phyloP scores from a whole-genome alignment of 2,888 invertebrate species.

The Artemia sinica region DNA sequence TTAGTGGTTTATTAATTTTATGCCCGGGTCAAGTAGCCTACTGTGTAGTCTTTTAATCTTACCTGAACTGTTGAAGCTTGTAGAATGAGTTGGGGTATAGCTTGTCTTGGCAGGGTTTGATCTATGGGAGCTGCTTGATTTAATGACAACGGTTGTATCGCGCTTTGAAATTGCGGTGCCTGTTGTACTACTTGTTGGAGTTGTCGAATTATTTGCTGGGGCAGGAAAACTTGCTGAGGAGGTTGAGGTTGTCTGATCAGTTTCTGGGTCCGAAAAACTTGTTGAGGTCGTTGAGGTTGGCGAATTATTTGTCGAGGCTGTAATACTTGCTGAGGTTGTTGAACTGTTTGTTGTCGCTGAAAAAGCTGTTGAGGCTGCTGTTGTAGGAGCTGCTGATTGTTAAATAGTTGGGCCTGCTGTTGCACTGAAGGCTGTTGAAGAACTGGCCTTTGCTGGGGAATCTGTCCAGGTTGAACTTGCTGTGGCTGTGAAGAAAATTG shows the following conservation, averaged over 20 bases:
- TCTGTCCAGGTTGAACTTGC: not conserved
- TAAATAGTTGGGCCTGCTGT: not conserved
- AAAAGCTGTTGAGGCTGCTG: not conserved
- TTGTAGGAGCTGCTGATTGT: not conserved
- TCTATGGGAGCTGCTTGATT: not conserved
- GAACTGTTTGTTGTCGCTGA: not conserved
- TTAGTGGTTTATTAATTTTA: no score
- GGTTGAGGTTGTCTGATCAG: not conserved
- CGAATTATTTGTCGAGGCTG: not conserved
- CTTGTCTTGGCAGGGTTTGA: not conserved
- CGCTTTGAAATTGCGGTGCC: not conserved
- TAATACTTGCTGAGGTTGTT: not conserved
- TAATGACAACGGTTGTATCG: not conserved
- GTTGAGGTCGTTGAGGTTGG: not conserved
- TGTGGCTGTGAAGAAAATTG: not conserved
- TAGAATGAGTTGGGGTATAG: not conserved
- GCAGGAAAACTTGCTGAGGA: not conserved
- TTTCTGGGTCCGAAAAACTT: not conserved
- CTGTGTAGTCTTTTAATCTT: not conserved
- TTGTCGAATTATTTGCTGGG: not conserved
- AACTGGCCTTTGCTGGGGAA: not conserved
- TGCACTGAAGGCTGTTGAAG: conserved; percentile 2
- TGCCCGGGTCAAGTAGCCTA: no score
- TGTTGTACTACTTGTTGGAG: not conserved
- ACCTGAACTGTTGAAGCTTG: not conserved